Conservation (phyloP, 64 coral and sea anemone genomes). For the Pachyseris speciosa region DNA sequence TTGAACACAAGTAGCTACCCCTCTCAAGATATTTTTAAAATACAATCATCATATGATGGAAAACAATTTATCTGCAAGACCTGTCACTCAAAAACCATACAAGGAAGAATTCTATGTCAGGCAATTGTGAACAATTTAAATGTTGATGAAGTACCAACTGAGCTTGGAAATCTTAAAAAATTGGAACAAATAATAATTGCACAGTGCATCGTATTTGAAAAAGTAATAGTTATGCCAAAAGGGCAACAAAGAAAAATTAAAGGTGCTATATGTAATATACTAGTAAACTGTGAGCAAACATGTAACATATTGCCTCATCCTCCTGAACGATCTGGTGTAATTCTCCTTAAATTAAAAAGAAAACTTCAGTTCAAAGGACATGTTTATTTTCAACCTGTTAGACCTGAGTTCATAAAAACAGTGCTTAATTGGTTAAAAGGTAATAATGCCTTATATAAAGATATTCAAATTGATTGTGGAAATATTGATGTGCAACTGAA, state of each 20-base stretch:
- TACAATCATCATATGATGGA: constrained; percentile 1
- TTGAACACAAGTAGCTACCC: too few relatives aligned
- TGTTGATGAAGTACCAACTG: constrained; percentile 67
- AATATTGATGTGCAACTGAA: constrained; percentile 17
- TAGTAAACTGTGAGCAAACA: constrained; percentile 63
- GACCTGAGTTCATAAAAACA: constrained; percentile 25
- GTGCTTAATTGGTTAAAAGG: constrained; percentile 47
- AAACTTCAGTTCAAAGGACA: constrained; percentile 53
- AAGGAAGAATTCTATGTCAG: too few relatives aligned
- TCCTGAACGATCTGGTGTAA: constrained; percentile 51
- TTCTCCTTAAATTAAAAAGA: constrained; percentile 30
- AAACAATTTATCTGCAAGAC: background rate
- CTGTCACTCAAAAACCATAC: too few relatives aligned
- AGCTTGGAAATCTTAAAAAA: constrained; percentile 62
- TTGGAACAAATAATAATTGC: constrained; percentile 53
- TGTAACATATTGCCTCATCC: constrained; percentile 49
- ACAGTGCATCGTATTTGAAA: constrained; percentile 62
- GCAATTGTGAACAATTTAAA: constrained; percentile 31
- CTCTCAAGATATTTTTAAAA: too few relatives aligned
- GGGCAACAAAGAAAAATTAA: constrained; percentile 76
- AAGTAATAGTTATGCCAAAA: constrained; percentile 73
- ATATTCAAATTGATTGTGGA: constrained; percentile 43
- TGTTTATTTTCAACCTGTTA: constrained; percentile 55
- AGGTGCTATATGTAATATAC: constrained; percentile 73
- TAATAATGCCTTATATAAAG: constrained; percentile 61